Base-by-base conservation (phyloP, 2,888 invertebrate species). In the Horisme vitalbata region DNA sequence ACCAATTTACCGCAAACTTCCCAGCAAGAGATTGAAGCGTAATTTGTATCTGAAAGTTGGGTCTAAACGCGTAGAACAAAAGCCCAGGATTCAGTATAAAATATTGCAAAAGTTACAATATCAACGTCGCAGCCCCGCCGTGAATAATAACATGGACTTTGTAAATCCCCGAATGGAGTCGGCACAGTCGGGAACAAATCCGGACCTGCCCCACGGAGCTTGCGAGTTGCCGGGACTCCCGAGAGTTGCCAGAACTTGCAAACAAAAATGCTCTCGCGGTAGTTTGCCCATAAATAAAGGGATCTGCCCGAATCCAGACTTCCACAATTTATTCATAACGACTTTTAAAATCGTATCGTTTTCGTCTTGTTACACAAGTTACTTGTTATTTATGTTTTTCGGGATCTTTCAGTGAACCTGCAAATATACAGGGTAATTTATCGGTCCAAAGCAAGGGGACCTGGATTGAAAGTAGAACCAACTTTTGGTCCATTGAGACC, bases 211-310 rank as follows among this genome's bases (percentile, higher is more conserved):
- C 58, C 60, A 65, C 61, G 55, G 37, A 45, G 41, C 54, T 24
- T 44, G 33, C 35, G 39, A 63, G 48, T 49, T 64, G 55, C 44
- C 10, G 20, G 39, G 63, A 45, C 48, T 64, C 54, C 44, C 10
- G 20, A 9, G 34, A 39, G 32, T 37, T 41, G 32, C 28, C 34
- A 11, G 36, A 70, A 68, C 57, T 69, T 66, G 28, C 49, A 37
- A 49, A 55, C 61, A 63, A 71, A 69, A 70, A 71, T 67, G 56
- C 59, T 57, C 39, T 36, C 57, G 46, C 43, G 53, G 56, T 65
- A 65, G 61, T 66, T 66, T 59, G 57, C 23, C 62, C 66, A 68
- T 75, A 75, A 75, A 75, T 74, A 75, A 70, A 59, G 59, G 62
- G 68, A 70, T 66, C 59, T 55, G 44, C 49, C 31, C 46, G 43